Evolutionary conservation across 1,140 invertebrate genomes (phyloP).

Genomic region (Apis dorsata): DNA sequence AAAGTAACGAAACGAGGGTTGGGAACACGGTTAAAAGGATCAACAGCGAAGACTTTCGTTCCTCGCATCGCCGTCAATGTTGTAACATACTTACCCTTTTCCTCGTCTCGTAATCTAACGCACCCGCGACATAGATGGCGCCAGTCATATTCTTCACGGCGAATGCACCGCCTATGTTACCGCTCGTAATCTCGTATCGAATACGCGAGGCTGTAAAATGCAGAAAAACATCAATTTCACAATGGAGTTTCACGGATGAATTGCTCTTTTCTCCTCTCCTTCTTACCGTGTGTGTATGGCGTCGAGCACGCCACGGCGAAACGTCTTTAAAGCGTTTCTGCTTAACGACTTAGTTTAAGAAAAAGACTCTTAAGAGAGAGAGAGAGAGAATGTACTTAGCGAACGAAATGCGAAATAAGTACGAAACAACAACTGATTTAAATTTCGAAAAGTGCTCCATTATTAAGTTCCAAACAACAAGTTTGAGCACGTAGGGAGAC

Average conservation of each 20-base stretch:
- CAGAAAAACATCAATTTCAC: constrained; percentile 21
- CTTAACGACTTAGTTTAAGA: no score
- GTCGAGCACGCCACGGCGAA: background rate
- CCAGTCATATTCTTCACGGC: constrained; percentile 98
- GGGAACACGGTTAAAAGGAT: constrained; percentile 33
- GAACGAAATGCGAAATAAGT: no score
- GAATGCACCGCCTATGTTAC: constrained; percentile 98
- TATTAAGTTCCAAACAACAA: no score
- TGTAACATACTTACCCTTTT: constrained; percentile 84
- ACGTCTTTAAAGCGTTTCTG: background rate
- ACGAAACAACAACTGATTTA: no score
- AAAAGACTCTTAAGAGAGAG: no score
- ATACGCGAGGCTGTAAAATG: constrained; percentile 94
- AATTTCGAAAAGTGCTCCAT: no score
- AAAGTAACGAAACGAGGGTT: constrained; percentile 4
- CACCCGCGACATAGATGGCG: constrained; percentile 97
- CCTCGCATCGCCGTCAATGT: background rate
- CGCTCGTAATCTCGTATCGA: constrained; percentile 99
- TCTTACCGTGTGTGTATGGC: no score
- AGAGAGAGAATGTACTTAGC: no score
- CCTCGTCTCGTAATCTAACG: constrained; percentile 94
- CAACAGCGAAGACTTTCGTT: background rate
- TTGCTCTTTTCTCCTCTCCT: background rate
- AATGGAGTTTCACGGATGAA: background rate
- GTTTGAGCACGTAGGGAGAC: no score